Evolutionary conservation across 2,888 invertebrate genomes (phyloP).

Genomic region (Conistra vaccinii): DNA sequence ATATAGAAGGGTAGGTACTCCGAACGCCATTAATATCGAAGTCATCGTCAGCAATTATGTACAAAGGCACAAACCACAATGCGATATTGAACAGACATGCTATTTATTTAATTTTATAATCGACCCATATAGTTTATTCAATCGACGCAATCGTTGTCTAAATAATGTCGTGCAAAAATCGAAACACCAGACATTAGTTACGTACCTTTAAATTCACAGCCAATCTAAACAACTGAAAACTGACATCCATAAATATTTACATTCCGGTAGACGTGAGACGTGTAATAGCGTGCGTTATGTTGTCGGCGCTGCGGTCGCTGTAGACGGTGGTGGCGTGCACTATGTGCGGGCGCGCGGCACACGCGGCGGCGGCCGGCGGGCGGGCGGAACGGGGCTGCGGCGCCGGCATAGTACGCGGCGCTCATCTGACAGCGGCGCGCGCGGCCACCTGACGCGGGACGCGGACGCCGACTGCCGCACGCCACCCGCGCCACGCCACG

Average conservation of each 20-base stretch:
- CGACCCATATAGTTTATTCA: slow-evolving; percentile 68
- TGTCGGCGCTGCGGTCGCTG: slow-evolving; percentile 75
- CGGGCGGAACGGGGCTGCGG: slow-evolving; percentile 82
- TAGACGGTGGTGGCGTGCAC: slow-evolving; percentile 72
- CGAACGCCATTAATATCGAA: slow-evolving; percentile 84
- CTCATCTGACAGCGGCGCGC: slow-evolving; percentile 72
- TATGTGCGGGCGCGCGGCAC: slow-evolving; percentile 70
- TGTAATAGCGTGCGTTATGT: slow-evolving; percentile 83
- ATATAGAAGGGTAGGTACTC: slow-evolving; percentile 86
- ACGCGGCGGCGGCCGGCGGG: slow-evolving; percentile 77
- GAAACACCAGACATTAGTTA: slow-evolving; percentile 84
- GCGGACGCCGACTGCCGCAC: slow-evolving; percentile 76
- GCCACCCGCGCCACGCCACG: slow-evolving; percentile 53
- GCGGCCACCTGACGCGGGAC: slow-evolving; percentile 71
- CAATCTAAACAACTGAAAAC: slow-evolving; percentile 90
- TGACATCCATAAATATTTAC: slow-evolving; percentile 91
- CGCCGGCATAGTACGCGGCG: slow-evolving; percentile 86
- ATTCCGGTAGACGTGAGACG: slow-evolving; percentile 86
- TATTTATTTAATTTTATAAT: slow-evolving; percentile 77
- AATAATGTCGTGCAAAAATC: slow-evolving; percentile 83
- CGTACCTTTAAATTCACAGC: slow-evolving; percentile 90
- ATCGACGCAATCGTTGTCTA: slow-evolving; percentile 62
- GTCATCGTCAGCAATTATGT: slow-evolving; percentile 85
- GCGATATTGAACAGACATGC: slow-evolving; percentile 85
- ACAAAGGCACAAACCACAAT: slow-evolving; percentile 85